phyloP scores from a whole-genome alignment of 2,888 invertebrate genomes.

The Eupeodes latifasciatus region DNA sequence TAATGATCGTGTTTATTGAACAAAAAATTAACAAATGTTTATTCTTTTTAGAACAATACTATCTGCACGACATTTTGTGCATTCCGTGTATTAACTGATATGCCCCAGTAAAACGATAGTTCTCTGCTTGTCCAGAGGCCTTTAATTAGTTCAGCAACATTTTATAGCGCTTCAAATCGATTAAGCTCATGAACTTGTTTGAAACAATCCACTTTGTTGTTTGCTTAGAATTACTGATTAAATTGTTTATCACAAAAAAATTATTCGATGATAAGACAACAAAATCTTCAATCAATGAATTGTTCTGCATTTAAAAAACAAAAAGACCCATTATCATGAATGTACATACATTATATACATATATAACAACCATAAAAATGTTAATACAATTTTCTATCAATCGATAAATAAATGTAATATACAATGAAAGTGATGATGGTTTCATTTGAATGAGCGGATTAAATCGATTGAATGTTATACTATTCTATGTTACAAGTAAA shows the following conservation, averaged over 20 bases:
- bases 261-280: conserved; percentile 57
- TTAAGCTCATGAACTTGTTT: not conserved
- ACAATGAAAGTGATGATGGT: not conserved
- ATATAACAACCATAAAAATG: not conserved
- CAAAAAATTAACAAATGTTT: too few relatives aligned
- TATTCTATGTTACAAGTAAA: not conserved
- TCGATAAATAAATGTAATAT: conserved; percentile 9
- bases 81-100: not conserved
- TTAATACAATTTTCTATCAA: conserved; percentile 17
- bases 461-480: conserved; percentile 12
- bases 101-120: not conserved
- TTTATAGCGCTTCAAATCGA: not conserved
- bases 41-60: not conserved
- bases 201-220: conserved; percentile 1
- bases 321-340: not conserved
- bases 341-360: too few relatives aligned
- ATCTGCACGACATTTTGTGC: not conserved
- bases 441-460: conserved; percentile 8
- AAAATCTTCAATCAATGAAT: conserved; percentile 26
- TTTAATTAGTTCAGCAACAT: conserved; percentile 14
- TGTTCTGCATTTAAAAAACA: conserved; percentile 15
- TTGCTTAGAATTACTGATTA: conserved; percentile 11
- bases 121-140: not conserved
- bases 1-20: too few relatives aligned
- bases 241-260: conserved; percentile 21